phyloP scores from a whole-genome alignment of 2,888 invertebrate genomes.

The Lissonota sp. region DNA sequence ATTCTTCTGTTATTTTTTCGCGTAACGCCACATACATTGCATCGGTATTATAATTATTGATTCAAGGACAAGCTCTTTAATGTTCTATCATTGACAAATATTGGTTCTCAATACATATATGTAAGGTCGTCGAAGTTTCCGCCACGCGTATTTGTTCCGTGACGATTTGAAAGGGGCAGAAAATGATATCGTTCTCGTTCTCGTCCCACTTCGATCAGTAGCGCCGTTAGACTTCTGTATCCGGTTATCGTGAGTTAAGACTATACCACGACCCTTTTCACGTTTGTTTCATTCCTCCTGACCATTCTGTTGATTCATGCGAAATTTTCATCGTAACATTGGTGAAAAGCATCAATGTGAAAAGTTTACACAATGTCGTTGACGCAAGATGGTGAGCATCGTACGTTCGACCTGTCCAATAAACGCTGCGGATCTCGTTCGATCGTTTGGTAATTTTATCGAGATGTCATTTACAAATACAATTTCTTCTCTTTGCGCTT shows the following conservation, averaged over 20 bases:
- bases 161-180: slow-evolving; percentile 24
- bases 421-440: background rate
- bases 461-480: background rate
- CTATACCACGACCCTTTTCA: background rate
- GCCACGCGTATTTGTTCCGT: slow-evolving; percentile 1
- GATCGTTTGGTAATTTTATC: background rate
- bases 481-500: no score
- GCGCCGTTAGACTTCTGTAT: slow-evolving; percentile 1
- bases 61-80: background rate
- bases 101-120: background rate
- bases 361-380: slow-evolving; percentile 19
- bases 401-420: no score
- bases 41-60: background rate
- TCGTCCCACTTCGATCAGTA: slow-evolving; percentile 13
- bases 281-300: background rate
- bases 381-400: no score
- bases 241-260: background rate
- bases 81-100: background rate
- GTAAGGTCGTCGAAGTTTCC: slow-evolving; percentile 11
- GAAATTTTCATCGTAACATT: slow-evolving; percentile 1
- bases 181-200: slow-evolving; percentile 33
- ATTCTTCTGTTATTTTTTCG: no score
- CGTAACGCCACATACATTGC: background rate
- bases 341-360: slow-evolving; percentile 6
- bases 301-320: slow-evolving; percentile 15